Evolutionary conservation across 2,888 invertebrate species (phyloP), one percentile per base, ranked within the genome.

Genomic region (Hymenopus coronatus): DNA sequence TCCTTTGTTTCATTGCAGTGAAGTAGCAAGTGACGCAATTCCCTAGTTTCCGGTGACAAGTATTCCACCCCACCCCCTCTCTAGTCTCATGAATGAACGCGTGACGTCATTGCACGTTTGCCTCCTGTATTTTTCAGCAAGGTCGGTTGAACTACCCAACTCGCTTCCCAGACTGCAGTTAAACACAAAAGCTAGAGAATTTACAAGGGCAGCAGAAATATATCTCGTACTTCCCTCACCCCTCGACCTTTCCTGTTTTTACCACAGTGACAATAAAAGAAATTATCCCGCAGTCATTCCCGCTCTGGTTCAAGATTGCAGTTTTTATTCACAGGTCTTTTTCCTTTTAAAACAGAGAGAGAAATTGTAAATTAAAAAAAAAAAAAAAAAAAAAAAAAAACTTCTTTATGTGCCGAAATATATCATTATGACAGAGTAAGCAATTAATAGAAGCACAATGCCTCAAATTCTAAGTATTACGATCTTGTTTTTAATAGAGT

Each of bases 121-220:
- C 28, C 86, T 86, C 28, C 70, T 86, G 70, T 86, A 86, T 86
- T 70, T 86, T 86, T 86, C 86, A 86, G 86, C 86, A 86, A 86
- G 86, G 86, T 86, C 86, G 86, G 70, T 70, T 70, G 54, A 70
- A 70, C 25, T 81, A 30, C 46, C 85, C 14, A n/a, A 28, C 46
- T 85, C 54, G 54, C 54, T 28, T 85, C 12, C 25, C 46, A 85
- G 40, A 25, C 54, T 70, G 54, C 54, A 70, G 54, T 25, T 70
- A 70, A 70, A 70, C 20, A 70, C 54, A 70, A 70, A 20, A 70
- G 54, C 54, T 70, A 70, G 54, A 70, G 54, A 70, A 70, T 70
- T 70, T 70, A 70, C 54, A 70, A 70, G 54, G 6, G 54, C 54
- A 70, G 54, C 54, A 70, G 54, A 70, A 70, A 70, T 70, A 70